Base-by-base conservation (phyloP, 2,797 vertebrate species). In the Alca torda region DNA sequence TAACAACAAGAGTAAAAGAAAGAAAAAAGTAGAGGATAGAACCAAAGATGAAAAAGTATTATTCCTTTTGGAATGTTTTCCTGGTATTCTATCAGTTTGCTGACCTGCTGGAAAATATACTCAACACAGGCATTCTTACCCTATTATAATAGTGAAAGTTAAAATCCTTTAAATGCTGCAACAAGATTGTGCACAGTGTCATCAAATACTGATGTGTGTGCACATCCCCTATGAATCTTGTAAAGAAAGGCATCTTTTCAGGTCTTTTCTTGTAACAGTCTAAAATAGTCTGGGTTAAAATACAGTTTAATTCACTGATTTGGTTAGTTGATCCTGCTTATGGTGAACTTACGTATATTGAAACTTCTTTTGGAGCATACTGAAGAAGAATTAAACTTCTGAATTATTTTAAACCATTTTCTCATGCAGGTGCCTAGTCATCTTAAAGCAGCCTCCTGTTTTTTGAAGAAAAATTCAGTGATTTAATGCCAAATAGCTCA, bases 351-450 rank as follows among this genome's bases (percentile, higher is more conserved):
- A 23, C 2, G 4, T 54, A 24, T 65, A 65, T 39, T 88, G 37
- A 60, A 89, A 61, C 9, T 75, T 63, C 16, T 24, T 86, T 84
- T 88, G 37, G 39, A 84, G 54, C 82, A 72, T 69, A 76, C 48
- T 77, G 68, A 91, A 93, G 67, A 89, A 73, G 26, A 81, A 65
- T 68, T 75, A 64, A 90, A 92, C 41, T 73, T 90, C 20, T 64
- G 57, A 89, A 93, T 96, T 68, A 87, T 89, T 96, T 97, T 64
- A 70, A 31, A 57, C 12, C 23, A 64, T 94, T 76, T 93, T 39
- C 28, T 28, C 28, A 2, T 31, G 6, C 33, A 75, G 13, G 8
- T 18, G 83, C 5, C 21, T 65, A 30, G 9, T 67, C 72, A 79
- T 31, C 25, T 84, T 95, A 84, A 84, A 86, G 30, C 10, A 59